Evolutionary conservation across 2,797 vertebrate species (phyloP), one percentile per base, ranked within the genome.

Genomic region (Forpus xanthops): DNA sequence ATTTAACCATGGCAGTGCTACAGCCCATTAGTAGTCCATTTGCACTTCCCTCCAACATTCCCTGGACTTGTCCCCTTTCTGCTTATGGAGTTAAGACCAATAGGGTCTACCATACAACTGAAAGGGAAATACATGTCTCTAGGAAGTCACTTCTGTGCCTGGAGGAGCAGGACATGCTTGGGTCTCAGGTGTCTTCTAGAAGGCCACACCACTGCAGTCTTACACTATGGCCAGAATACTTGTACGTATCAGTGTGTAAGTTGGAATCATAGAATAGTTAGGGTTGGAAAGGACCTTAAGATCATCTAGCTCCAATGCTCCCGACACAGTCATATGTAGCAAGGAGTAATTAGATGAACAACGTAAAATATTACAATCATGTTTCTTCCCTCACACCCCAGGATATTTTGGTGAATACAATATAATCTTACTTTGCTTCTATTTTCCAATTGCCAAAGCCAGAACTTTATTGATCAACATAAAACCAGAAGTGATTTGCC

Each of bases 51-150:
- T 71, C 47, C 67, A 27, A 4, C 25, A 16, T 68, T 16, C 35
- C 17, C 52, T 27, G 12, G 8, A 30, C 17, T 47, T 23, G 6
- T 15, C 2, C 11, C 27, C 41, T 64, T 73, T 72, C 39, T 28
- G 10, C 3, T 5, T 5, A 0, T 2, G 4, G 53, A 55, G 24
- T 12, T 53, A 56, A 18, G 28, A n/a, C 16, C 35, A 16, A 24
- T 37, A 50, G 42, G 21, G 3, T 41, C 23, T 27, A 33, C 10
- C 14, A 62, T 0, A 3, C 4, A 64, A 28, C 41, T 55, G 19
- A 50, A 44, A 37, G 44, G 75, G 52, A 56, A 45, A 24, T 11
- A 11, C 0, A 15, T 45, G 41, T 14, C 45, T 24, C 4, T 28
- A 58, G 44, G 47, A n/a, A 55, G 39, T 61, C 42, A 19, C 2